Base-by-base conservation (phyloP, 1,140 invertebrate genomes). In the Ceratosolen fusciceps region DNA sequence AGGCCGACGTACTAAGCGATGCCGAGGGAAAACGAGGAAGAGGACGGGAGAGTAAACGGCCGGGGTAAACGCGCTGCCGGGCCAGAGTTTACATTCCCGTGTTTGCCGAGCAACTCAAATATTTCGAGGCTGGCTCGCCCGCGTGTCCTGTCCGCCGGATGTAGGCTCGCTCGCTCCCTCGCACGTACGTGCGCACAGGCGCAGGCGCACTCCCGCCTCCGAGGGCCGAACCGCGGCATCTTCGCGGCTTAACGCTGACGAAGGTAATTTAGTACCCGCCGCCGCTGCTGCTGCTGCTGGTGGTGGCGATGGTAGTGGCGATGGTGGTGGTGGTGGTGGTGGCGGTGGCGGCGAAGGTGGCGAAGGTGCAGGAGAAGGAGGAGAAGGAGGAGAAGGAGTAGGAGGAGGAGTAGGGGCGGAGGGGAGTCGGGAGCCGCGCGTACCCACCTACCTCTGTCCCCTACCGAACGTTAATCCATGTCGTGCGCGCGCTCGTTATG, bases 81-180 rank as follows among this genome's bases (percentile, higher is more conserved):
- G 8, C 79, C 77, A n/a, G 85, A 85, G 89, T 90, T 90, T 90
- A 88, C 89, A 90, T 90, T 89, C 84, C 88, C 89, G 86, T 90
- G 88, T 90, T 90, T 90, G 87, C 85, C 79, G 83, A 83, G 85
- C 83, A 90, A 89, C 88, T 90, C 89, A 90, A 90, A 90, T 90
- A 90, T 90, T 90, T 90, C 89, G 88, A 87, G 84, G 77, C 79
- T 83, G 80, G 81, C 81, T 82, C 76, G 80, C 82, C 83, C 85
- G 84, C 85, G 83, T 86, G 82, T 80, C 74, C 83, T 86, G 84
- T 85, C 84, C 87, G 82, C 81, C 74, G 58, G 68, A 65, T 83
- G 75, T 82, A 76, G 80, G 77, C 82, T 82, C 79, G 71, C 74
- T 74, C 77, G 74, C n/a, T n/a, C n/a, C n/a, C n/a, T n/a, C 77